A percentile compares a stretch with the other conserved stretches of the same genome.
phyloP scores from a whole-genome alignment of 2,797 vertebrate genomes.

The Alca torda region DNA sequence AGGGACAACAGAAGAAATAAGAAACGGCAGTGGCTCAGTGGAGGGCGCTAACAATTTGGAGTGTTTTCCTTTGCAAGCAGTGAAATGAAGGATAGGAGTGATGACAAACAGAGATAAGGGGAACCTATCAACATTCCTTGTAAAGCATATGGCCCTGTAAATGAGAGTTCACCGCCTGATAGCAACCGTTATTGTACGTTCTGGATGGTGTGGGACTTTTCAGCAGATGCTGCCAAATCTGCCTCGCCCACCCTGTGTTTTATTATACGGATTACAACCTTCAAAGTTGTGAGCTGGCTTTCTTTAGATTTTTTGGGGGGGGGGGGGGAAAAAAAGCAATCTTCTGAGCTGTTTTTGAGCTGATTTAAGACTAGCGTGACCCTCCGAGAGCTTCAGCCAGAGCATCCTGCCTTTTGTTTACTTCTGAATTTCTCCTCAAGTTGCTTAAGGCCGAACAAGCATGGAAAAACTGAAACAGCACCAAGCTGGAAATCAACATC shows the following conservation, averaged over 20 bases:
- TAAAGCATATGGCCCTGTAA: conserved; percentile 51
- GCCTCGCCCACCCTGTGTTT: conserved; percentile 11
- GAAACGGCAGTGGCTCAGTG: not conserved
- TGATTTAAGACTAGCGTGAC: fast-evolving
- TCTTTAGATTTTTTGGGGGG: not conserved
- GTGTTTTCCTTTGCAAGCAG: conserved; percentile 50
- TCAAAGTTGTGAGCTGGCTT: not conserved
- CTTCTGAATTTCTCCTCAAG: not conserved
- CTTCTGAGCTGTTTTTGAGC: not conserved
- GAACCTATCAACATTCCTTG: conserved; percentile 56
- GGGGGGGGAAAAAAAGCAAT: fast-evolving
- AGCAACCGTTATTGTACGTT: conserved; percentile 16
- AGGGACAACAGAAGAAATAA: not conserved
- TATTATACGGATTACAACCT: conserved; percentile 13
- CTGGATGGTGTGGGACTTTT: not conserved
- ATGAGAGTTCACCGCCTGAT: conserved; percentile 30
- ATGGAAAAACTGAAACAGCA: not conserved
- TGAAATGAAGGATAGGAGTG: conserved; percentile 43
- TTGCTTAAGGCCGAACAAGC: not conserved
- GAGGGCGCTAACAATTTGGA: not conserved
- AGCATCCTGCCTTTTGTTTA: conserved; percentile 19
- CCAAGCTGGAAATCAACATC: not conserved
- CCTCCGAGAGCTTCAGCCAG: not conserved
- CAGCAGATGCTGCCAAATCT: conserved; percentile 9
- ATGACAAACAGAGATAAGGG: conserved; percentile 64